Evolutionary conservation across 2,113 vertebrate genomes (phyloP).

Genomic region (Fregetta grallaria): DNA sequence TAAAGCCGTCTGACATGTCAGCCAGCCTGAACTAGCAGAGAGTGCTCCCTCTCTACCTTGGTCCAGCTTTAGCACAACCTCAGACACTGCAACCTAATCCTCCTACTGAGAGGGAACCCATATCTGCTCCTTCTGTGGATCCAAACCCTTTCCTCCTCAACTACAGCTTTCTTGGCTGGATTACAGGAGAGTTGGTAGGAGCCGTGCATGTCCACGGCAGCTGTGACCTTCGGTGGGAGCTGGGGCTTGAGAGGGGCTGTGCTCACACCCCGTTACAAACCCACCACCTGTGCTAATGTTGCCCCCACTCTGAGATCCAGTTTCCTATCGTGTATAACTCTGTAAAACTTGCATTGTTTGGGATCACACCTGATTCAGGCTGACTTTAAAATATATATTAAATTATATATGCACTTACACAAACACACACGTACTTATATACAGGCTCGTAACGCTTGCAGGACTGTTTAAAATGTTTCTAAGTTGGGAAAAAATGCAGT

Average conservation of each 20-base stretch:
- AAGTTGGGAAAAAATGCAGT: not conserved
- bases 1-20: not conserved
- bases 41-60: not conserved
- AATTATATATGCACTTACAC: fast-evolving
- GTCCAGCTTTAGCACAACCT: not conserved
- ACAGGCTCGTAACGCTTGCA: not conserved
- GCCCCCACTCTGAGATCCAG: too few relatives aligned
- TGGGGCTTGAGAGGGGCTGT: not conserved
- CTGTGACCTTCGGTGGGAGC: not conserved
- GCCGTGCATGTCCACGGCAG: fast-evolving
- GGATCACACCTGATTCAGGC: not conserved
- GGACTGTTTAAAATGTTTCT: not conserved
- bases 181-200: not conserved
- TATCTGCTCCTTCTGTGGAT: not conserved
- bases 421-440: not conserved
- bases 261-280: not conserved
- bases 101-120: fast-evolving
- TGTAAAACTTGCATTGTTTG: not conserved
- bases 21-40: not conserved
- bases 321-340: not conserved
- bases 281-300: too few relatives aligned
- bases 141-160: not conserved
- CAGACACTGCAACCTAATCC: not conserved
- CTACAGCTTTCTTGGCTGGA: not conserved
- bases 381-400: not conserved